A percentile compares a stretch with the other conserved stretches of the same genome.
These are phyloP conservation scores for Atherinosoma microstoma DNA, from an alignment of 2,797 vertebrate genomes.

Conservation along the genomic window DNA sequence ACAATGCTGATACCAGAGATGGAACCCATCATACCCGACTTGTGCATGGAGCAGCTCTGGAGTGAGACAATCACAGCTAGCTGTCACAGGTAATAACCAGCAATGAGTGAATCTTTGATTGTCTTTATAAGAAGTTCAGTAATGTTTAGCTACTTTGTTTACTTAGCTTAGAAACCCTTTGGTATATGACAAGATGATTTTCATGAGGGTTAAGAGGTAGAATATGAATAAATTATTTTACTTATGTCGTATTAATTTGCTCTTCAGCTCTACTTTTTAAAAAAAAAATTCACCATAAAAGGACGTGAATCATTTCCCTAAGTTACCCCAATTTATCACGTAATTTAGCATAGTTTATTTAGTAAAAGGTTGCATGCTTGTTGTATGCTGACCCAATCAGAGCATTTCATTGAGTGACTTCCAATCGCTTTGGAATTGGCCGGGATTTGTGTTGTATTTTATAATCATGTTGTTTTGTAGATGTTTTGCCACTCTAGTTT, in stretches of 20 bases:
- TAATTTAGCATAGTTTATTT: no score
- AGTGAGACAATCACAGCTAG: conserved; percentile 84
- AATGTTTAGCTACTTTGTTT: background rate
- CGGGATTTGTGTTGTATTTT: background rate
- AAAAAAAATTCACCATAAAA: background rate
- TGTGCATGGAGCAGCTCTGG: conserved; percentile 97
- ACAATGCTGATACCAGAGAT: conserved; percentile 87
- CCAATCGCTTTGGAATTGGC: no score
- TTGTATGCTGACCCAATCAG: no score
- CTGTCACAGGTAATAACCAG: conserved; percentile 81
- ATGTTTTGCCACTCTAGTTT: background rate
- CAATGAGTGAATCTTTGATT: background rate
- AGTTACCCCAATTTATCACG: no score
- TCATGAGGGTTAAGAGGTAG: no score
- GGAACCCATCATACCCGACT: conserved; percentile 93
- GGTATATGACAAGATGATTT: background rate
- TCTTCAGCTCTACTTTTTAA: no score
- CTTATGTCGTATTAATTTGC: background rate
- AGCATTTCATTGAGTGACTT: background rate
- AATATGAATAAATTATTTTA: background rate
- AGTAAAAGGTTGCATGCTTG: no score
- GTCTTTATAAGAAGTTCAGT: background rate
- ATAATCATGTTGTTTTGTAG: background rate
- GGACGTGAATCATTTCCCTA: no score
- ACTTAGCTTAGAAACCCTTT: background rate